Evolutionary conservation across 1,140 invertebrate genomes (phyloP), one percentile per base, ranked within the genome.

Genomic region (Bombus soroeensis): DNA sequence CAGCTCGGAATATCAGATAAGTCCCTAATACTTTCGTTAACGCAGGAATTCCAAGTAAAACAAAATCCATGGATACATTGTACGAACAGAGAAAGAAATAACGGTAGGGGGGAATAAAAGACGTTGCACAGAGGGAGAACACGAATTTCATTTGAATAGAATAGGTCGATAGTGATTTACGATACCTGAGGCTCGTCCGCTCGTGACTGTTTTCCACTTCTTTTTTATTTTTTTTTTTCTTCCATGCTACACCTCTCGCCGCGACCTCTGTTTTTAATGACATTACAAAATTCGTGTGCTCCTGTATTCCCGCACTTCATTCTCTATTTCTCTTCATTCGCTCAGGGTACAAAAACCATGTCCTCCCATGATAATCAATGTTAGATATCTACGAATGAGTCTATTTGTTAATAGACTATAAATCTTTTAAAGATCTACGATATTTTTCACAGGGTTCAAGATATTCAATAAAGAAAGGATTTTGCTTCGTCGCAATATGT

Each of bases 141-240:
- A 87, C 91, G 92, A 88, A 92, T 93, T 92, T 92, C 93, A 94
- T 94, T 94, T 94, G 93, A 94, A 94, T 94, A 94, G 94, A 94
- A 94, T 94, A 93, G 94, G 89, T 89, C 88, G 92, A 93, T 94
- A 93, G 92, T 93, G 93, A 94, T 94, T 94, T 94, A 94, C 92
- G 92, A 93, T 92, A 92, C 89, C 87, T 77, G 88, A 86, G 83
- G 79, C 83, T 89, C 86, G 88, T 86, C 74, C 87, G 89, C 89
- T 91, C 91, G 92, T 93, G 90, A 93, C 92, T 86, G 89, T 92
- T 94, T 93, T 93, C 89, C 92, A 91, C 91, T 91, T 92, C 88
- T 91, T 92, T 86, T 89, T 85, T 80, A 70, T 86, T 43, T 43
- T 80, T 83, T 87, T 89, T 86, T 89, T 81, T 85, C 75, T 34